These are phyloP conservation scores for Belonocnema kinseyi DNA, from an alignment of 1,140 invertebrate genomes.

Conservation along the genomic window DNA sequence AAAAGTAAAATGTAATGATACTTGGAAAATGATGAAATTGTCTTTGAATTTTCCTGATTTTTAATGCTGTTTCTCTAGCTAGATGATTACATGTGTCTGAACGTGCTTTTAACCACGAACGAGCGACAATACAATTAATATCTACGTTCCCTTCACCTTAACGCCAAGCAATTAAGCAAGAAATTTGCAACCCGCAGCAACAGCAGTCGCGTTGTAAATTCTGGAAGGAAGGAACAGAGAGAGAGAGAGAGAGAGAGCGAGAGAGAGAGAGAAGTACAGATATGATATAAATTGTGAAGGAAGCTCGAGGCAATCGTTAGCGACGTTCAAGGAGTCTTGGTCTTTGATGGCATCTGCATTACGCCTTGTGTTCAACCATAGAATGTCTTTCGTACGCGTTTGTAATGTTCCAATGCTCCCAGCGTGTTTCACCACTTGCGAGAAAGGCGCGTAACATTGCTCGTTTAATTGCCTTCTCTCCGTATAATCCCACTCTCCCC, in stretches of 20 bases:
- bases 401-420: background rate
- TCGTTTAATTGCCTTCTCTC: background rate
- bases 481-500: too few relatives aligned
- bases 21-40: too few relatives aligned
- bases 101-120: background rate
- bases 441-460: background rate
- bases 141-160: conserved; percentile 19
- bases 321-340: background rate
- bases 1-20: too few relatives aligned
- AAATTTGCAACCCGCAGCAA: conserved; percentile 25
- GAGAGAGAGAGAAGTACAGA: background rate
- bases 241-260: too few relatives aligned
- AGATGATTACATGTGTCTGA: too few relatives aligned
- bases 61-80: too few relatives aligned
- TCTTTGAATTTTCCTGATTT: too few relatives aligned
- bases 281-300: background rate
- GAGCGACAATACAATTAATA: conserved; percentile 23
- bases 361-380: background rate
- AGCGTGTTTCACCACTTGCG: conserved; percentile 5
- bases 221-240: background rate
- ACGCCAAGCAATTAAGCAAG: conserved; percentile 25
- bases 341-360: conserved; percentile 11
- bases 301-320: conserved; percentile 3
- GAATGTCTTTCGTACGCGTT: background rate
- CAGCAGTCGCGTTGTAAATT: conserved; percentile 24